Conservation (phyloP, 2,797 vertebrate species). For the Halcyon leucocephala region DNA sequence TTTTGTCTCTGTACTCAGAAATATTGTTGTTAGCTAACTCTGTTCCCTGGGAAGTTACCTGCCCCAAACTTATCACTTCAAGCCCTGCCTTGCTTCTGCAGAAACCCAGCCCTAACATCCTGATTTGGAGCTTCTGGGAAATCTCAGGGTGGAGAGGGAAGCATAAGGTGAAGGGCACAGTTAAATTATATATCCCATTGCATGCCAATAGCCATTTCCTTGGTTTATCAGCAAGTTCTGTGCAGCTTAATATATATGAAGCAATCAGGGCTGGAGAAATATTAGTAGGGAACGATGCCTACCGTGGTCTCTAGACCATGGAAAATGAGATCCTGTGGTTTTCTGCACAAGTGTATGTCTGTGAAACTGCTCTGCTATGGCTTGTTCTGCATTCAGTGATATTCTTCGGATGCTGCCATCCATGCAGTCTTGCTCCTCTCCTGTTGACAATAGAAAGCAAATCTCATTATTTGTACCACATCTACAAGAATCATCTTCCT, state of each 20-base stretch:
- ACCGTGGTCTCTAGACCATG: not conserved
- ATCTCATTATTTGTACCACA: not conserved
- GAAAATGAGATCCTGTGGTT: not conserved
- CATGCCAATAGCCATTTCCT: not conserved
- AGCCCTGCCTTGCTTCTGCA: not conserved
- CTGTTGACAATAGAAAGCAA: not conserved
- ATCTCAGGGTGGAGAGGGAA: not conserved
- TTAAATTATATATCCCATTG: accelerated
- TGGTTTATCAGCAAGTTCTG: not conserved
- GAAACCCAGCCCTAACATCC: not conserved
- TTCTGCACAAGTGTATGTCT: not conserved
- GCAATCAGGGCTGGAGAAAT: not conserved
- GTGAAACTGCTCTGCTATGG: not conserved
- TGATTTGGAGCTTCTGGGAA: not conserved
- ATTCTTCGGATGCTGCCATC: not conserved
- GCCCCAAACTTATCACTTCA: not conserved
- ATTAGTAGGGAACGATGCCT: not conserved
- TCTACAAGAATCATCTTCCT: conserved; percentile 29
- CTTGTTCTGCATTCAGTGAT: not conserved
- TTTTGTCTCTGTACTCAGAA: not conserved
- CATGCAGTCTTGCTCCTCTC: not conserved
- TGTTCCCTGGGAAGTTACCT: not conserved
- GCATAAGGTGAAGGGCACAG: not conserved
- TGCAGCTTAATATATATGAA: not conserved
- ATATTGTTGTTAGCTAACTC: not conserved